Evolutionary conservation across 2,113 vertebrate species (phyloP), one percentile per base, ranked within the genome.

Genomic region (Eurystomus gularis): DNA sequence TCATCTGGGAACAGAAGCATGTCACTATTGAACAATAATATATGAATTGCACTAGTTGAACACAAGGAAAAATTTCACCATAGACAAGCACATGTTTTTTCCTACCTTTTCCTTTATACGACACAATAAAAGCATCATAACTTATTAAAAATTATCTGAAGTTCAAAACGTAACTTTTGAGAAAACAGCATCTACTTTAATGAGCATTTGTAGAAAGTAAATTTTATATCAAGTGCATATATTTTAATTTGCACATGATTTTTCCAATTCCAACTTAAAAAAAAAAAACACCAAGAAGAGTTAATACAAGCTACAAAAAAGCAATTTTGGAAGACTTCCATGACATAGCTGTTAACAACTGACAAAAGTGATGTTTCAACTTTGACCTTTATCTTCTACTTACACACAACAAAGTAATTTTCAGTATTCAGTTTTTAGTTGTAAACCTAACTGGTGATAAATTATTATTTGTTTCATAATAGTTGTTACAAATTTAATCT

Each of bases 1-100:
- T 99, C 99, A 99, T 99, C 99, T 99, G 96, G 86, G 82, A 94
- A 94, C 90, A 97, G 94, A 97, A 94, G 95, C 91, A 97, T 95
- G 94, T 70, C 88, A 97, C 95, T 95, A 95, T 79, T 96, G 95
- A 96, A 96, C 94, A 97, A 92, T 61, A 96, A 96, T 31, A 91
- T 84, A 96, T 65, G 70, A 96, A 92, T 49, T 82, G 94, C 31
- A 94, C 93, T 90, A 68, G 51, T 79, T 86, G 93, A 96, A 96
- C 90, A 75, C 76, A 95, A 70, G 58, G 85, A 96, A 73, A 77
- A 40, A 35, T 13, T 85, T 83, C 68, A 92, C 75, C 46, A 42
- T 23, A 85, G 33, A 60, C 16, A 82, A n/a, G 46, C 18, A 91
- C 21, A 6, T 3, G 33, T 77, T 48, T 73, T 71, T 80, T 52